phyloP scores from a whole-genome alignment of 2,888 invertebrate genomes.

The Quadroppia sp. region DNA sequence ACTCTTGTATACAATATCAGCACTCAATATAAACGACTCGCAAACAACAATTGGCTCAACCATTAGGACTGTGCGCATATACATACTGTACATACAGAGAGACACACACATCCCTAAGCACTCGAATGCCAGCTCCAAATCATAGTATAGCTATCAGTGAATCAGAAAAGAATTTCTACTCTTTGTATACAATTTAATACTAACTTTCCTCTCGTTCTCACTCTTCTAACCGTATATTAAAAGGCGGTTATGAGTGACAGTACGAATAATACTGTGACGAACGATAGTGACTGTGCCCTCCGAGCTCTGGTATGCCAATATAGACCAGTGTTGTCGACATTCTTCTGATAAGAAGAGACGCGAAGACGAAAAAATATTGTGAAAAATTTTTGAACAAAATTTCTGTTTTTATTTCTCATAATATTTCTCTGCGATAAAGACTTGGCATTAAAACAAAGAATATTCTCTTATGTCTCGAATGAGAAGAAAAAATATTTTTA shows the following conservation, averaged over 20 bases:
- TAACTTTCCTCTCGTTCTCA: no score
- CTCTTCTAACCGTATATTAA: background rate
- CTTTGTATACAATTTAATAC: background rate
- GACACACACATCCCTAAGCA: background rate
- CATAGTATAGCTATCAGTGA: background rate
- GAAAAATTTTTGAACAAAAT: no score
- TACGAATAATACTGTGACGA: background rate
- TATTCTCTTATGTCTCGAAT: background rate
- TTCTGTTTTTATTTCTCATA: background rate
- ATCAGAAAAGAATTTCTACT: background rate
- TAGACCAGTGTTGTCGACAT: no score
- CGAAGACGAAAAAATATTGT: background rate
- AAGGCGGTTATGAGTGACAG: background rate
- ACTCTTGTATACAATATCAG: no score
- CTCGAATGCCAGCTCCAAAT: background rate
- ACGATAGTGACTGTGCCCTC: no score
- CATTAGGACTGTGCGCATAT: background rate
- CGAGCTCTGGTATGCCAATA: no score
- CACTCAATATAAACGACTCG: background rate
- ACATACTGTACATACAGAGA: background rate
- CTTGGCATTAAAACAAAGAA: background rate
- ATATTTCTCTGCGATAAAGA: background rate
- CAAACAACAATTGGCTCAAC: constrained; percentile 17
- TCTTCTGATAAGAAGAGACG: no score
- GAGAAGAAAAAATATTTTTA: background rate